A percentile compares a stretch with the other conserved stretches of the same genome.
phyloP scores from a whole-genome alignment of 1,140 invertebrate genomes.

The Anastrepha obliqua region DNA sequence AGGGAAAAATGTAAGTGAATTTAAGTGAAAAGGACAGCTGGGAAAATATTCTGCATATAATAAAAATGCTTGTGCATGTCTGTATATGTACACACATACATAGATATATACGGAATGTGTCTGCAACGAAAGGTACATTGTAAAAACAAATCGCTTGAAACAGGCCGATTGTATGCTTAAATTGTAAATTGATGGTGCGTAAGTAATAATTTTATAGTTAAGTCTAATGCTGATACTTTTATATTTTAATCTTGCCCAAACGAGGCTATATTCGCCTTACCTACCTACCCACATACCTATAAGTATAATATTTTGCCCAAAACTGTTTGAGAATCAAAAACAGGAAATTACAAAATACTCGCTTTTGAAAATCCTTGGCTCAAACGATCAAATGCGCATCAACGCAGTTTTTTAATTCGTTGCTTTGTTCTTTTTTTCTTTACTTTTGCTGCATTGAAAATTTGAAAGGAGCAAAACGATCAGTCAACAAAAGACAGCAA shows the following conservation, averaged over 20 bases:
- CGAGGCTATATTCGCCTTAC: background rate
- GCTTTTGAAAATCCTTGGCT: slow-evolving; percentile 41
- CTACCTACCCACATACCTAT: background rate
- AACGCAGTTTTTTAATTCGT: slow-evolving; percentile 27
- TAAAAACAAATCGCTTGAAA: background rate
- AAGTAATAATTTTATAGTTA: slow-evolving; percentile 51
- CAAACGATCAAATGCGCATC: slow-evolving; percentile 72
- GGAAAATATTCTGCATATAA: background rate
- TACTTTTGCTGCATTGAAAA: slow-evolving; percentile 14
- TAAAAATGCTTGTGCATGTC: background rate
- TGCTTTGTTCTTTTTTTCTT: background rate
- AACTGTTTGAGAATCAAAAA: slow-evolving; percentile 54
- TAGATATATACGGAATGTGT: background rate
- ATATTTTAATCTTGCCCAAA: slow-evolving; percentile 16
- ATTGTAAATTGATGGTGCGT: slow-evolving; percentile 37
- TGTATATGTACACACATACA: background rate
- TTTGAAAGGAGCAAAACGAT: slow-evolving; percentile 43
- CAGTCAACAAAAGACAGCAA: slow-evolving; percentile 52
- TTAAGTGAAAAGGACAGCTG: slow-evolving; percentile 20
- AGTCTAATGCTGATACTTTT: slow-evolving; percentile 44
- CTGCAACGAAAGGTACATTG: background rate
- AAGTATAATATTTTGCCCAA: slow-evolving; percentile 59
- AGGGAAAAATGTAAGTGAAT: slow-evolving; percentile 1
- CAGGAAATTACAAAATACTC: slow-evolving; percentile 29
- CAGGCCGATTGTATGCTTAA: background rate